A percentile compares a stretch with the other conserved stretches of the same genome.
These are phyloP conservation scores for Rhynchomys soricoides DNA, from an alignment of 2,113 vertebrate genomes.

Conservation along the genomic window DNA sequence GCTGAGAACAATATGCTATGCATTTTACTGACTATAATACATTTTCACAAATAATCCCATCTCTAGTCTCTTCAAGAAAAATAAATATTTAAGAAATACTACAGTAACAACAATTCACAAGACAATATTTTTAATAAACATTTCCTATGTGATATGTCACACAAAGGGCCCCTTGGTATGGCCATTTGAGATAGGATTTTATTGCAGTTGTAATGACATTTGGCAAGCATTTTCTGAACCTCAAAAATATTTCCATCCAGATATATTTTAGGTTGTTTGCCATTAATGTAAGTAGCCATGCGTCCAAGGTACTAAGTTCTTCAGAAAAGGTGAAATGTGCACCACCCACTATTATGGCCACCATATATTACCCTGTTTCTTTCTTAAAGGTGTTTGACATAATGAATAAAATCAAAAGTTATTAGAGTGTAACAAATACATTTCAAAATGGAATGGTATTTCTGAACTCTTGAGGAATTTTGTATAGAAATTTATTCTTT, in stretches of 20 bases:
- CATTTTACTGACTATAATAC: background rate
- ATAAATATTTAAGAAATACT: constrained; percentile 14
- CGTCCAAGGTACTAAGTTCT: background rate
- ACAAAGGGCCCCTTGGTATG: background rate
- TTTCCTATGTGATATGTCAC: background rate
- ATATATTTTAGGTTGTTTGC: background rate
- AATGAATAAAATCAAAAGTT: constrained; percentile 47
- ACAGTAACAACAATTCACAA: constrained; percentile 8
- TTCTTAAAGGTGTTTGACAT: constrained; percentile 54
- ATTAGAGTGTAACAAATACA: background rate
- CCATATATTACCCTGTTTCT: constrained; percentile 40
- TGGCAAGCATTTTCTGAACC: background rate
- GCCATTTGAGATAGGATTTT: constrained; percentile 32
- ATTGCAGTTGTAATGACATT: constrained; percentile 30
- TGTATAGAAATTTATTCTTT: background rate
- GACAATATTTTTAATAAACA: constrained; percentile 15
- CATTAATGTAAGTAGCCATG: background rate
- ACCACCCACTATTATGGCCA: background rate
- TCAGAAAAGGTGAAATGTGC: constrained; percentile 12
- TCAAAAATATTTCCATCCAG: background rate
- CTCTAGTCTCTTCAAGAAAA: background rate
- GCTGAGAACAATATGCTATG: background rate
- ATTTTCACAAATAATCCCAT: background rate
- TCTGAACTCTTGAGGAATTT: constrained; percentile 32
- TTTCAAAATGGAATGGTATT: constrained; percentile 12